phyloP scores from a whole-genome alignment of 2,888 invertebrate genomes.

The Phyllotreta striolata region DNA sequence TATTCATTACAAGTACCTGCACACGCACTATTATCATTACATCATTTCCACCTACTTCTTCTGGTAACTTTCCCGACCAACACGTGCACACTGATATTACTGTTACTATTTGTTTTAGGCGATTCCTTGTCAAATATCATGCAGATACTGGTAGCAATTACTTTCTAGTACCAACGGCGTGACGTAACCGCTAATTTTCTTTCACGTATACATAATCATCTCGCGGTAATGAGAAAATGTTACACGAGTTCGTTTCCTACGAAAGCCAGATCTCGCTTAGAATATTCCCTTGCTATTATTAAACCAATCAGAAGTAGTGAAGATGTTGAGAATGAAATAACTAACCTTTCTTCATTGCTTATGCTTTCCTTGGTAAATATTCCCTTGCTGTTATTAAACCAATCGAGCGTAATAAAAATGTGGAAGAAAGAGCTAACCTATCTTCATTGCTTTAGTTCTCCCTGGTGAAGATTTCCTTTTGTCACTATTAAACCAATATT shows the following conservation, averaged over 20 bases:
- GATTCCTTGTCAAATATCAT: slow-evolving; percentile 8
- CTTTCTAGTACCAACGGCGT: slow-evolving; percentile 4
- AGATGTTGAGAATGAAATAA: too few relatives aligned
- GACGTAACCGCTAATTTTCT: slow-evolving; percentile 20
- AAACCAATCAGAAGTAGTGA: too few relatives aligned
- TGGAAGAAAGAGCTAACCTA: slow-evolving; percentile 56
- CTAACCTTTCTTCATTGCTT: too few relatives aligned
- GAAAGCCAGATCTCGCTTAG: too few relatives aligned
- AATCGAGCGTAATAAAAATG: too few relatives aligned
- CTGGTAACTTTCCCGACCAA: slow-evolving; percentile 4
- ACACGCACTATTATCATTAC: slow-evolving; percentile 1
- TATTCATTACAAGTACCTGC: neutral
- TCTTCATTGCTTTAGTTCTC: too few relatives aligned
- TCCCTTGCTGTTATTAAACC: too few relatives aligned
- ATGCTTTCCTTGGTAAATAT: too few relatives aligned
- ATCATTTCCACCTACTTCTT: slow-evolving; percentile 4
- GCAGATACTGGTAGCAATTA: slow-evolving; percentile 17
- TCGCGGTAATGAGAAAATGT: slow-evolving; percentile 9
- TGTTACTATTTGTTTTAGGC: slow-evolving; percentile 6
- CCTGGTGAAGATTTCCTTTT: too few relatives aligned
- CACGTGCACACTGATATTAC: neutral
- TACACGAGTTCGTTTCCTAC: slow-evolving; percentile 15
- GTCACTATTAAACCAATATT: too few relatives aligned
- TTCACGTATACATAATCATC: slow-evolving; percentile 9
- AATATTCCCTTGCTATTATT: too few relatives aligned